Conservation (phyloP, 2,888 invertebrate genomes). For the Griposia aprilina region DNA sequence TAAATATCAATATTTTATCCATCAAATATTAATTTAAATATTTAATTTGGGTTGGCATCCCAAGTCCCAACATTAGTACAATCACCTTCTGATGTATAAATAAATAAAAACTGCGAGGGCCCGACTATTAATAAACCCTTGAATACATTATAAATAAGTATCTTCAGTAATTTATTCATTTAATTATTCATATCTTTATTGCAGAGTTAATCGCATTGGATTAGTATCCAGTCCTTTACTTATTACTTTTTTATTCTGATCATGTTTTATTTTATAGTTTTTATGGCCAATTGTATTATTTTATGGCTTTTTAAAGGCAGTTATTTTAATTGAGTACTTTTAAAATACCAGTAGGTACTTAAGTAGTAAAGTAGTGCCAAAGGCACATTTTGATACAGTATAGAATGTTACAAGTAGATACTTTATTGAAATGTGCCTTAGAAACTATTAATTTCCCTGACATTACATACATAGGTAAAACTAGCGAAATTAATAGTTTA, state of each 20-base stretch:
- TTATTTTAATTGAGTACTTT: slow-evolving; percentile 6
- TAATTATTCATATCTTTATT: slow-evolving; percentile 57
- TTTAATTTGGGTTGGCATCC: background rate
- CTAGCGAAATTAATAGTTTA: background rate
- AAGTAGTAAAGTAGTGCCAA: background rate
- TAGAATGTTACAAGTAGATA: no score
- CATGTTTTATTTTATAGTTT: slow-evolving; percentile 19
- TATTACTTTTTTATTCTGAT: slow-evolving; percentile 17
- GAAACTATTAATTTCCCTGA: no score
- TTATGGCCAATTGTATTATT: slow-evolving; percentile 25
- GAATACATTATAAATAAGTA: slow-evolving; percentile 38
- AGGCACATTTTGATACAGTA: background rate
- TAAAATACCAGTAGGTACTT: background rate
- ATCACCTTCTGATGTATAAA: slow-evolving; percentile 32
- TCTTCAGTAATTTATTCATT: slow-evolving; percentile 55
- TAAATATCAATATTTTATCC: background rate
- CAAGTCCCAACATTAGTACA: slow-evolving; percentile 9
- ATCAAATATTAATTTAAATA: background rate
- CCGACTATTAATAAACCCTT: slow-evolving; percentile 31
- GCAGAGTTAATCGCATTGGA: slow-evolving; percentile 31
- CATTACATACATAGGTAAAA: background rate
- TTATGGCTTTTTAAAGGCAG: slow-evolving; percentile 9
- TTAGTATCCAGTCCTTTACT: slow-evolving; percentile 8
- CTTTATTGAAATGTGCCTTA: no score
- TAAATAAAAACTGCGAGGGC: slow-evolving; percentile 47